Evolutionary conservation across 2,888 invertebrate genomes (phyloP).

Genomic region (Ormyrus labotus): DNA sequence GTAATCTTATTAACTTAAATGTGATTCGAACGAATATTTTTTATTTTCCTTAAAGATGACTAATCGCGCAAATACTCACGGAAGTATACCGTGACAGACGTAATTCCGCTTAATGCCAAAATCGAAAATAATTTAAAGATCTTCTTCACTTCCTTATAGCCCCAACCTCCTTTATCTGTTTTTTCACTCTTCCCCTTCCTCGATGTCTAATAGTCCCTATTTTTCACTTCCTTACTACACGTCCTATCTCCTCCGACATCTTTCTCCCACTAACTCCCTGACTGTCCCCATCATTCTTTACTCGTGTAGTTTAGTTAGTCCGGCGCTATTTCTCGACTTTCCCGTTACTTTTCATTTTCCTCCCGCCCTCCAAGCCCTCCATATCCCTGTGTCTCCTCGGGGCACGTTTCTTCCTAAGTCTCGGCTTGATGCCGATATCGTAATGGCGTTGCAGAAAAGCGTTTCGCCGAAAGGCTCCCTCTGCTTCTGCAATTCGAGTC

Average conservation of each 20-base stretch:
- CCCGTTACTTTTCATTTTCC: neutral
- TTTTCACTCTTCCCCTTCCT: constrained; percentile 15
- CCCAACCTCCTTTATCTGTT: constrained; percentile 19
- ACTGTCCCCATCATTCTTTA: neutral
- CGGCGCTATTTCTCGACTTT: neutral
- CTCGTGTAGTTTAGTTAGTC: neutral
- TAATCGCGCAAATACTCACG: too few species aligned
- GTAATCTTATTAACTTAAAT: too few species aligned
- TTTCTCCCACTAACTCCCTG: constrained; percentile 3
- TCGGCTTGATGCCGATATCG: constrained; percentile 5
- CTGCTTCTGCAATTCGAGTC: constrained; percentile 54
- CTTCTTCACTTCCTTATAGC: too few species aligned
- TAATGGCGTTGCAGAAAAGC: constrained; percentile 34
- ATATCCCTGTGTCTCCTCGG: constrained; percentile 33
- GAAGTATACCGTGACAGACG: too few species aligned
- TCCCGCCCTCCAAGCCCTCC: constrained; percentile 1
- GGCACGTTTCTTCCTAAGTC: neutral
- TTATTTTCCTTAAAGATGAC: too few species aligned
- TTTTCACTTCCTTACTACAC: constrained; percentile 37
- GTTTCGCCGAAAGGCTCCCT: constrained; percentile 53
- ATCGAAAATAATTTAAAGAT: too few species aligned
- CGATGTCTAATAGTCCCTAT: constrained; percentile 36
- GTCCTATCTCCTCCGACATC: constrained; percentile 33
- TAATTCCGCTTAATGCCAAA: too few species aligned
- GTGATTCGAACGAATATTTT: too few species aligned